Percentiles rank a stretch among this genome's conserved stretches.
phyloP scores from a whole-genome alignment of 1,140 invertebrate species.

The Drosophila nasuta region DNA sequence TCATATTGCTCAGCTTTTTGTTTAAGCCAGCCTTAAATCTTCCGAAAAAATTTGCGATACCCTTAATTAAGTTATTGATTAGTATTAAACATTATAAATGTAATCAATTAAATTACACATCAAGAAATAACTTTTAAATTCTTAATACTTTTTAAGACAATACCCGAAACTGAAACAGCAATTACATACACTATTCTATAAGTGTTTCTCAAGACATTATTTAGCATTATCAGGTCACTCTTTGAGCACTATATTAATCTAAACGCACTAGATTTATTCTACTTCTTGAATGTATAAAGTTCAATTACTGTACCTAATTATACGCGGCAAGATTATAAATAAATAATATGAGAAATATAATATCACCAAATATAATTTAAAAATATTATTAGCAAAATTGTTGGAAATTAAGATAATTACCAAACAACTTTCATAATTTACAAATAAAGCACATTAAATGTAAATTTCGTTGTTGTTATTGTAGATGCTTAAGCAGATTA shows the following conservation, averaged over 20 bases:
- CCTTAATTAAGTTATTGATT: slow-evolving; percentile 34
- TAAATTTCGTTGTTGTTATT: slow-evolving; percentile 8
- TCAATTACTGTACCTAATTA: slow-evolving; percentile 41
- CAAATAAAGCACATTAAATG: slow-evolving; percentile 35
- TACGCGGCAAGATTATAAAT: slow-evolving; percentile 27
- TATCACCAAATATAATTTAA: slow-evolving; percentile 10
- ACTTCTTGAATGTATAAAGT: slow-evolving; percentile 27
- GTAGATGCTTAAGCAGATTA: not conserved
- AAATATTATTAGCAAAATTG: slow-evolving; percentile 1
- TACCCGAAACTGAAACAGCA: slow-evolving; percentile 28
- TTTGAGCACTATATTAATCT: slow-evolving; percentile 26
- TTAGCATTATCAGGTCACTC: slow-evolving; percentile 20
- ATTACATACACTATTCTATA: slow-evolving; percentile 32
- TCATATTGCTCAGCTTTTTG: slow-evolving; percentile 32
- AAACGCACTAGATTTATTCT: slow-evolving; percentile 29
- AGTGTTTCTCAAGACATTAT: slow-evolving; percentile 30
- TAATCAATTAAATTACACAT: slow-evolving; percentile 41
- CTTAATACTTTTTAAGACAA: slow-evolving; percentile 33
- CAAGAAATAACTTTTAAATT: slow-evolving; percentile 25
- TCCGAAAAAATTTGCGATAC: slow-evolving; percentile 35
- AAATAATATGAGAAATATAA: slow-evolving; percentile 24
- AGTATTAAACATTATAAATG: slow-evolving; percentile 58
- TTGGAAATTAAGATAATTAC: slow-evolving; percentile 4
- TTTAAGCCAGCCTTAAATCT: slow-evolving; percentile 39
- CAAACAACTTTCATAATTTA: slow-evolving; percentile 25